phyloP scores from a whole-genome alignment of 2,888 invertebrate genomes.

The Dasypogon diadema region DNA sequence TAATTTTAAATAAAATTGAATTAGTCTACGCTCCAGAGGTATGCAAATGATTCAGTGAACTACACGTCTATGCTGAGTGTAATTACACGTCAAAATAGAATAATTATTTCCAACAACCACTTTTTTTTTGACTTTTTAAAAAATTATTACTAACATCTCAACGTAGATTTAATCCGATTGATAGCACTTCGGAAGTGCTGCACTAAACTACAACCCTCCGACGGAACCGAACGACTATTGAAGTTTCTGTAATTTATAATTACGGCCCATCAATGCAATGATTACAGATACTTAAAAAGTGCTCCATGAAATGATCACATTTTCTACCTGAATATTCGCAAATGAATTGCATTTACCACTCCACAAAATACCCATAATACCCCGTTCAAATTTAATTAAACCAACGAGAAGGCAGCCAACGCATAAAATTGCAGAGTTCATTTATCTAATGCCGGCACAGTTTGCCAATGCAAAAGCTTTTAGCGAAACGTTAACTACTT shows the following conservation, averaged over 20 bases:
- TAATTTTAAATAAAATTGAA: too few species aligned
- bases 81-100: too few species aligned
- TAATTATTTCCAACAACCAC: too few species aligned
- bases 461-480: constrained; percentile 10
- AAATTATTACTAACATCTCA: too few species aligned
- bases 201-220: too few species aligned
- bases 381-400: constrained; percentile 45
- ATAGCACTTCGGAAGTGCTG: too few species aligned
- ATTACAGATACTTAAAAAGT: constrained; percentile 29
- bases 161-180: too few species aligned
- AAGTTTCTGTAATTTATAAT: constrained; percentile 1
- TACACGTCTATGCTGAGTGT: too few species aligned
- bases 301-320: constrained; percentile 6
- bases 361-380: constrained; percentile 22
- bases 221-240: too few species aligned
- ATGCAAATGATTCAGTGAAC: too few species aligned
- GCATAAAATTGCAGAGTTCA: constrained; percentile 28
- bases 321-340: neutral
- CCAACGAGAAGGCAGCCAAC: constrained; percentile 21
- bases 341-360: constrained; percentile 29
- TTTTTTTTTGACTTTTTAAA: too few species aligned
- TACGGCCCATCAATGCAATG: constrained; percentile 30
- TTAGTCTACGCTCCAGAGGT: too few species aligned
- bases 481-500: constrained; percentile 22
- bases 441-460: constrained; percentile 32